Evolutionary conservation across 2,113 vertebrate species (phyloP).

Genomic region (Panurus biarmicus): DNA sequence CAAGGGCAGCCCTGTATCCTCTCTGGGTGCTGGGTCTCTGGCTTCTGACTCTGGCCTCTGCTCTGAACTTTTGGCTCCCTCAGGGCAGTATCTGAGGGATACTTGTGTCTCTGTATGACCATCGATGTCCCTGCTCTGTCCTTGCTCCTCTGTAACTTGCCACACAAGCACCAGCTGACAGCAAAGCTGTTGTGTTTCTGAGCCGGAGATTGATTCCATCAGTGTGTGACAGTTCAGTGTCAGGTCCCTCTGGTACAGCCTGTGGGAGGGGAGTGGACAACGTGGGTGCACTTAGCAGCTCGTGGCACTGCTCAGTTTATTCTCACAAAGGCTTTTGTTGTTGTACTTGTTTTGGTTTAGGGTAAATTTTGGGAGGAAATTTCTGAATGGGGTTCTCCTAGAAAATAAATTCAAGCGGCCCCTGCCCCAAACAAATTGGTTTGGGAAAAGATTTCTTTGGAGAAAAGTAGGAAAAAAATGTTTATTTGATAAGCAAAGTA

Average conservation of each 20-base stretch:
- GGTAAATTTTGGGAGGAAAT: neutral
- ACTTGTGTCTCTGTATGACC: neutral
- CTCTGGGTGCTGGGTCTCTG: neutral
- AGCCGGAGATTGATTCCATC: neutral
- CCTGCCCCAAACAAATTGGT: neutral
- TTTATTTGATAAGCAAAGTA: neutral
- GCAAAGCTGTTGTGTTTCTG: neutral
- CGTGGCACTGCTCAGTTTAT: fast-evolving
- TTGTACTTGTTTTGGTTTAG: neutral
- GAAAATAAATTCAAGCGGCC: neutral
- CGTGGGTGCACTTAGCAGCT: neutral
- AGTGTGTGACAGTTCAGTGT: neutral
- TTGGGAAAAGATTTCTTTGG: neutral
- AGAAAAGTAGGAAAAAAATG: neutral
- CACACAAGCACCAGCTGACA: neutral
- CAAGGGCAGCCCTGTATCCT: neutral
- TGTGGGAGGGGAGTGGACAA: neutral
- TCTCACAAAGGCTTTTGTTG: neutral
- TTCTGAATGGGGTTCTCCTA: neutral
- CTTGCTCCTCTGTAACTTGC: neutral
- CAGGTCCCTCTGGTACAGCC: neutral
- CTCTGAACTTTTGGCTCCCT: neutral
- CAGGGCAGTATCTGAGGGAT: neutral
- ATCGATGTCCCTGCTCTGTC: neutral
- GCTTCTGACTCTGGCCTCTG: neutral